Evolutionary conservation across 64 coral and sea anemone species (phyloP).

Genomic region (Montipora foliosa): DNA sequence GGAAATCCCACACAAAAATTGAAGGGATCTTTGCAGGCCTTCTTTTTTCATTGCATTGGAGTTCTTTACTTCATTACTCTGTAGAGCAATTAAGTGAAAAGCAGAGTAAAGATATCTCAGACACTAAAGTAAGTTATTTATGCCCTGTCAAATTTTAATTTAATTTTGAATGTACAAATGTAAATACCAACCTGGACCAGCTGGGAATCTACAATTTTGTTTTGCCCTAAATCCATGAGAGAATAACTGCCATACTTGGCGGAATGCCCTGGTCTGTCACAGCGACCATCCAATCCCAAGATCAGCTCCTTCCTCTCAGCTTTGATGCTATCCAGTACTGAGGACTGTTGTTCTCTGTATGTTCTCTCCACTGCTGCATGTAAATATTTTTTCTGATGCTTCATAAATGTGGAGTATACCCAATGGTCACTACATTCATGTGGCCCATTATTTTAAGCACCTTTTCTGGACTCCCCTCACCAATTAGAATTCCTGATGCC

Average conservation of each 20-base stretch:
- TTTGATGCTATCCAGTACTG: conserved; percentile 13
- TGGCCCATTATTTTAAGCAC: conserved; percentile 38
- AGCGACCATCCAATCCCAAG: conserved; percentile 12
- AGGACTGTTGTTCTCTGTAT: not conserved
- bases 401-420: conserved; percentile 46
- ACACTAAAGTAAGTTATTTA: no score
- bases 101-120: no score
- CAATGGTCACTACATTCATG: conserved; percentile 40
- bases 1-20: no score
- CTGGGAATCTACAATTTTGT: conserved; percentile 18
- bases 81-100: no score
- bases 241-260: conserved; percentile 6
- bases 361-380: not conserved
- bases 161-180: no score
- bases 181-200: not conserved
- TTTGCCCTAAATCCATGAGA: conserved; percentile 5
- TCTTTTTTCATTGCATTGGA: no score
- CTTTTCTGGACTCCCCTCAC: not conserved
- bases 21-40: no score
- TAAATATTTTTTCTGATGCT: not conserved
- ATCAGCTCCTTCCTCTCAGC: conserved; percentile 7
- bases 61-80: no score
- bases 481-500: conserved; percentile 32
- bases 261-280: conserved; percentile 17
- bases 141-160: no score